Conservation (phyloP, 2,113 vertebrate species). For the Bubo scandiacus region DNA sequence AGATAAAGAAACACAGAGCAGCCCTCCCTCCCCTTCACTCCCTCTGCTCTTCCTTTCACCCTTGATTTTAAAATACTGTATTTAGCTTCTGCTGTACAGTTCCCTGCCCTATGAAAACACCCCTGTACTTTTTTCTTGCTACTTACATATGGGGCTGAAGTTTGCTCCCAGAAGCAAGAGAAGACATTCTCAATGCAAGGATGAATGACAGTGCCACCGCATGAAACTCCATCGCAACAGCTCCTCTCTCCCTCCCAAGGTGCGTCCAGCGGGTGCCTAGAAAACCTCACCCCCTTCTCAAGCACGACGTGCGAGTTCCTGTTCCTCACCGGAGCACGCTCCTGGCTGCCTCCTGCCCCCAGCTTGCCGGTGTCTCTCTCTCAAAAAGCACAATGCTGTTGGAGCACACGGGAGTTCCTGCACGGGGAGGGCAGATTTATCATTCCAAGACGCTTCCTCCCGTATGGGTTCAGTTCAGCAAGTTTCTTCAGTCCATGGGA, state of each 20-base stretch:
- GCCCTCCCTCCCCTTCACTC: not conserved
- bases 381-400: fast-evolving
- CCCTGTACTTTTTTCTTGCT: not conserved
- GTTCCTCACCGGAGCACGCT: not conserved
- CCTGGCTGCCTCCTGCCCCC: not conserved
- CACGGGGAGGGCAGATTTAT: not conserved
- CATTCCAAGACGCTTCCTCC: not conserved
- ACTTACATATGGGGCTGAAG: slow-evolving; percentile 89
- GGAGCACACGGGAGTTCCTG: not conserved
- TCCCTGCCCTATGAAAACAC: not conserved
- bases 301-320: not conserved
- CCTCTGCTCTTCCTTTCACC: not conserved
- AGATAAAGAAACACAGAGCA: not conserved
- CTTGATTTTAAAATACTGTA: not conserved
- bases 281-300: not conserved
- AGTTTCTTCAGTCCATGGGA: not conserved
- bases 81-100: not conserved
- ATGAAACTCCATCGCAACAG: not conserved
- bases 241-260: not conserved
- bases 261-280: not conserved
- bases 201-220: not conserved
- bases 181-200: not conserved
- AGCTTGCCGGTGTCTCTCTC: fast-evolving
- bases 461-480: not conserved
- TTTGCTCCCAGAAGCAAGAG: slow-evolving; percentile 54